Conservation (phyloP, 2,797 vertebrate genomes). For the Sciurus vulgaris region DNA sequence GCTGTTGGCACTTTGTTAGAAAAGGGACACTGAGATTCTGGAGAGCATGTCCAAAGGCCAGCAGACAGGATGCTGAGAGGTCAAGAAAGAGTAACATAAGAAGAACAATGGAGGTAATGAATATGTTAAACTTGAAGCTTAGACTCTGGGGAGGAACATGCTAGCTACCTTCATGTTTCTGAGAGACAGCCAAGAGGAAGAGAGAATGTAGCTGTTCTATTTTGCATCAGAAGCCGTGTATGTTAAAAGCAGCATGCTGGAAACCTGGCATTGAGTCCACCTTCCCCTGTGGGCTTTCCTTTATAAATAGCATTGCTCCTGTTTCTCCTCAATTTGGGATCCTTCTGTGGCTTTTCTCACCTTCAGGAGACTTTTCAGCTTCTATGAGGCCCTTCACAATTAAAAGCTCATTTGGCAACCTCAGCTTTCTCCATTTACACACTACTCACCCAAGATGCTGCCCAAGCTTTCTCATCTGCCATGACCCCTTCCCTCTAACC, state of each 20-base stretch:
- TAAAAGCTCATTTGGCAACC: background rate
- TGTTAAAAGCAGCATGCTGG: background rate
- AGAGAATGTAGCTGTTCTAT: background rate
- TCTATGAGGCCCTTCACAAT: background rate
- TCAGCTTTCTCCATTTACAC: background rate
- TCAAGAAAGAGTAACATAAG: background rate
- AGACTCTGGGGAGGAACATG: background rate
- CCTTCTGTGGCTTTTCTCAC: background rate
- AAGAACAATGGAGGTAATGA: background rate
- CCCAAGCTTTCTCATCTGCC: background rate
- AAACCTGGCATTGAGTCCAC: background rate
- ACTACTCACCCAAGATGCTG: background rate
- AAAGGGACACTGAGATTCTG: background rate
- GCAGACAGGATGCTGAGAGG: background rate
- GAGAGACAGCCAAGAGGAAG: background rate
- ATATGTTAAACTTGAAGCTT: background rate
- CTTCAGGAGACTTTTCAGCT: background rate
- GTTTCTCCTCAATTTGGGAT: background rate
- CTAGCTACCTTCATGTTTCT: background rate
- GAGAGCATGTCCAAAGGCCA: background rate
- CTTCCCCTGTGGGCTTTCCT: background rate
- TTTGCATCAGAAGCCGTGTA: background rate
- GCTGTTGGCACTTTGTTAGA: background rate
- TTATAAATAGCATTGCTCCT: background rate
- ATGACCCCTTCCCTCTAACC: background rate